Base-by-base conservation (phyloP, 2,113 vertebrate genomes). In the Coracopsis vasa region DNA sequence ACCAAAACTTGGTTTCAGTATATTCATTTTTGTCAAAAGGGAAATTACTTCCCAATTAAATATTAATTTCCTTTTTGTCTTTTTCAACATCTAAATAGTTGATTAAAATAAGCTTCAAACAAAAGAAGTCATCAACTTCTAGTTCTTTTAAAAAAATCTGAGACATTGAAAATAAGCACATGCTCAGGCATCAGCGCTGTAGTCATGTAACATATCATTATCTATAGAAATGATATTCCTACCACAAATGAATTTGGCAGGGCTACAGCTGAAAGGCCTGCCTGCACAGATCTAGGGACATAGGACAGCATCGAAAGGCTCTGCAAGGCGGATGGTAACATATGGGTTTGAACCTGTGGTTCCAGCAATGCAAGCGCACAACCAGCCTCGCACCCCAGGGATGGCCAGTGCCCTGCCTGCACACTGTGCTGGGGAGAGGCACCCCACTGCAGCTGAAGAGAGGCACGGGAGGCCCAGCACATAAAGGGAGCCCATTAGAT, bases 371-470 rank as follows among this genome's bases (percentile, higher is more conserved):
- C 67, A 10, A 58, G 45, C 29, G 1, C 25, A 5, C 28, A 48
- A 69, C 42, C 80, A n/a, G n/a, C 2, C 41, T 39, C 0, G 0
- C 75, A 28, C 1, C 17, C 41, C 1, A 0, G 25, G 19, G 29
- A 35, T 16, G 35, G 4, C 60, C 4, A 2, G 8, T 11, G 16
- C 51, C 56, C 28, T 20, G 53, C 33, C 47, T 3, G 2, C 58
- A 12, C 2, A 16, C 56, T 24, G 21, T 24, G 1, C 81, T 13
- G 25, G 16, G 51, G 20, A 74, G 35, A 8, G 1, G 29, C 42
- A 11, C 44, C 44, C 78, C 31, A 6, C 25, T 15, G 24, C 61
- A 48, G 35, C 47, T 11, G 20, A 19, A 8, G 28, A 51, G 29
- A 69, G 12, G n/a, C 10, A 31, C 2, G 2, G 56, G 20, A 42